Base-by-base conservation (phyloP, 2,113 vertebrate genomes). In the Aegotheles bennettii region DNA sequence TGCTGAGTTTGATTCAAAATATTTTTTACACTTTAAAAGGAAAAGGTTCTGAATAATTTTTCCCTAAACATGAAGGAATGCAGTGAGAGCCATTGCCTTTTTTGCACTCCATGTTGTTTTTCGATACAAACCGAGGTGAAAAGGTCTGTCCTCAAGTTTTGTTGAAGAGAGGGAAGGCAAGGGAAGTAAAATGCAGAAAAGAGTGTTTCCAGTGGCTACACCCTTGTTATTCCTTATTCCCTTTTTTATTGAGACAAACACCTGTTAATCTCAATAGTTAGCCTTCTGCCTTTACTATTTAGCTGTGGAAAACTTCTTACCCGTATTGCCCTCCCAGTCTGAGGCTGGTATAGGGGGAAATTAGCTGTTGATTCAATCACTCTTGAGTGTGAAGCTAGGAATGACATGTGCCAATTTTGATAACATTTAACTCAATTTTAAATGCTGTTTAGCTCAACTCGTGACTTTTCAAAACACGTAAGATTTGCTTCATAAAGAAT, bases 311-410 rank as follows among this genome's bases (percentile, higher is more conserved):
- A 91, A 67, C 24, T 35, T 76, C 59, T 81, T 48, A 19, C 13
- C 7, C 35, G 17, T 10, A 23, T 9, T 53, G 17, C 10, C 6
- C 16, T 67, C 21, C 29, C 10, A 1, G 1, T 28, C 36, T 20
- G 11, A 11, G 12, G 11, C 10, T 36, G 47, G 7, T 19, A 28
- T 2, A 21, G 18, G 0, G 1, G 65, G 16, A 35, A 60, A 25
- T 43, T 26, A 51, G 16, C 43, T 80, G 33, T 35, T 74, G 25
- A 29, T 73, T 84, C 38, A 36, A 3, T 51, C 12, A 28, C 17
- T 51, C n/a, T 60, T 50, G 26, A 64, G n/a, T 56, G 35, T 26
- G 26, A 61, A 29, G n/a, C 33, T 64, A 40, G 53, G 78, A 73
- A 56, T 43, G 63, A 64, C 20, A 13, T 3, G 10, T 73, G 43